phyloP scores from a whole-genome alignment of 2,888 invertebrate genomes.

The Rhaphigaster nebulosa region DNA sequence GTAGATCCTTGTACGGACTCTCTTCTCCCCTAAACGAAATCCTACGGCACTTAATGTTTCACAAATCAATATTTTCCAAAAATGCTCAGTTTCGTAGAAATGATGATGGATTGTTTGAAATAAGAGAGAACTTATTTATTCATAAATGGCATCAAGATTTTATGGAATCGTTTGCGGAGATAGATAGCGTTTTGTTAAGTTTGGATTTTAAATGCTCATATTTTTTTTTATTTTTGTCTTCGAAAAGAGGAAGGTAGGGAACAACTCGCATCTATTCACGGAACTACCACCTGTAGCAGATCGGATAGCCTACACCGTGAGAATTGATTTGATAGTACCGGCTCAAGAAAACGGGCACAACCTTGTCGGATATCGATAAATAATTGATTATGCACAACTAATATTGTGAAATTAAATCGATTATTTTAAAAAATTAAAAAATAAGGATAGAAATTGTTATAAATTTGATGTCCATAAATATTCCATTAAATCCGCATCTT shows the following conservation, averaged over 20 bases:
- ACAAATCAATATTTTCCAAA: no score
- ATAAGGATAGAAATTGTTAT: not conserved
- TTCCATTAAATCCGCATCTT: not conserved
- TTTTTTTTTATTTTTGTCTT: no score
- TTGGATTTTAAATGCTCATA: not conserved
- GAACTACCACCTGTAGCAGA: not conserved
- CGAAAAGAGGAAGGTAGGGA: not conserved
- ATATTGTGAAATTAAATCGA: slow-evolving; percentile 16
- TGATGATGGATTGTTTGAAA: no score
- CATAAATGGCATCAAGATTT: no score
- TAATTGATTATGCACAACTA: slow-evolving; percentile 9
- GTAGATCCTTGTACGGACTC: no score
- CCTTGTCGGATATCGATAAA: slow-evolving; percentile 32
- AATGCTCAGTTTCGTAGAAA: no score
- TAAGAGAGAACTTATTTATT: no score
- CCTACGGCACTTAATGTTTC: no score
- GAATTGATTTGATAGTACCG: slow-evolving; percentile 25
- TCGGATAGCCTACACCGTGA: not conserved
- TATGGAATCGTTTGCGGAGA: no score
- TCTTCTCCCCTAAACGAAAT: no score
- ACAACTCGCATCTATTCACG: not conserved
- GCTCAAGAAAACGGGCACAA: not conserved
- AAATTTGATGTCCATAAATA: not conserved
- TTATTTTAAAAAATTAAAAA: not conserved
- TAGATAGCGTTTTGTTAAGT: not conserved